A percentile compares a stretch with the other conserved stretches of the same genome.
Conservation (phyloP, 2,888 invertebrate species). For the Chymomyza amoena region DNA sequence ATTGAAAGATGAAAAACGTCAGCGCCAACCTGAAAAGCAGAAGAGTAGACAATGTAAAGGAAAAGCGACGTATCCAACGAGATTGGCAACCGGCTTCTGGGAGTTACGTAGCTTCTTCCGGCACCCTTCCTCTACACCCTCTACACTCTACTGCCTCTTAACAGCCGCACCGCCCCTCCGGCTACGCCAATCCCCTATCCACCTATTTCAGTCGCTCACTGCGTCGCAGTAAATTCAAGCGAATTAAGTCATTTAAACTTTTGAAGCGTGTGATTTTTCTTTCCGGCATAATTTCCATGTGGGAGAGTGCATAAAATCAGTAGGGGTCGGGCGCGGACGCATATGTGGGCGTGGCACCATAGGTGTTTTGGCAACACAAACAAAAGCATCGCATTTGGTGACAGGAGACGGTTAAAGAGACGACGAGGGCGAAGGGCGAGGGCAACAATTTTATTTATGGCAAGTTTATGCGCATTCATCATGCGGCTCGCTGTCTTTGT, state of each 20-base stretch:
- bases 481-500: constrained; percentile 35
- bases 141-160: too few relatives aligned
- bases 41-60: constrained; percentile 30
- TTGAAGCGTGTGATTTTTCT: constrained; percentile 66
- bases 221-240: constrained; percentile 38
- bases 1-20: constrained; percentile 19
- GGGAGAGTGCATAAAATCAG: constrained; percentile 23
- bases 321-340: background rate
- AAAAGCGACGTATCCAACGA: background rate
- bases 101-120: background rate
- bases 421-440: constrained; percentile 5
- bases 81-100: background rate
- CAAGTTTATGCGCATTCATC: constrained; percentile 68
- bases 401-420: constrained; percentile 5
- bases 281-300: constrained; percentile 56
- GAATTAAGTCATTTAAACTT: constrained; percentile 69
- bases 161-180: too few relatives aligned
- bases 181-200: background rate
- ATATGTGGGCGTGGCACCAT: background rate
- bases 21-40: constrained; percentile 14
- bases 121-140: too few relatives aligned
- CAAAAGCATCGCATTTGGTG: constrained; percentile 12
- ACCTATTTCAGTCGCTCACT: background rate
- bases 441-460: constrained; percentile 56
- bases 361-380: constrained; percentile 9